These are phyloP conservation scores for Macropus fuliginosus DNA, from an alignment of 2,797 vertebrate species.

Conservation along the genomic window DNA sequence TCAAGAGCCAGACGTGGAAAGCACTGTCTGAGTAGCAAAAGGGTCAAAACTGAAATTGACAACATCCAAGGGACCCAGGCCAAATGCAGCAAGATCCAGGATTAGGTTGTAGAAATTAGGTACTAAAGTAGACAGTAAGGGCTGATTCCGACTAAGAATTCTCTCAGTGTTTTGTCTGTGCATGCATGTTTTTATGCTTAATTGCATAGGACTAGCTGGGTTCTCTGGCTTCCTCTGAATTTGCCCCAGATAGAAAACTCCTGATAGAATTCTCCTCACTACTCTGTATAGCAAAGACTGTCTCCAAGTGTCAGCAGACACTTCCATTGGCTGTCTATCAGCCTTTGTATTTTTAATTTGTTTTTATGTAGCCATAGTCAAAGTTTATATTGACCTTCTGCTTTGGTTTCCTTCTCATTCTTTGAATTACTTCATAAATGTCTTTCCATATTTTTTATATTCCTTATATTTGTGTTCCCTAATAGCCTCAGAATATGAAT, in stretches of 20 bases:
- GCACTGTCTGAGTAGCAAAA: background rate
- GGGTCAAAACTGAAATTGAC: background rate
- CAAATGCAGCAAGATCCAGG: background rate
- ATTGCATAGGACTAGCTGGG: background rate
- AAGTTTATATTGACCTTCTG: background rate
- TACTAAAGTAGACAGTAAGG: background rate
- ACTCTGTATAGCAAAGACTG: background rate
- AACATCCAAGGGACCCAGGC: background rate
- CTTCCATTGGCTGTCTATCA: background rate
- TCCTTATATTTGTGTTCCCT: background rate
- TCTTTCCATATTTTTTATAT: background rate
- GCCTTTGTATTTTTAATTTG: background rate
- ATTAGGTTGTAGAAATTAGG: background rate
- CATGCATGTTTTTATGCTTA: background rate
- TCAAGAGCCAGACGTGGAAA: background rate
- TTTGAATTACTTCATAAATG: background rate
- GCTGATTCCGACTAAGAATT: background rate
- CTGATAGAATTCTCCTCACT: background rate
- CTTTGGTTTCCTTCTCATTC: background rate
- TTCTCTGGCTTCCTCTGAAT: background rate
- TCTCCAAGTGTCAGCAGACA: background rate
- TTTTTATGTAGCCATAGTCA: background rate
- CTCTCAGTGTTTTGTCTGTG: background rate
- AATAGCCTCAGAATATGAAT: background rate
- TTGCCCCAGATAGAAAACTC: background rate